Base-by-base conservation (phyloP, 2,888 invertebrate species). In the Hypolimnas misippus region DNA sequence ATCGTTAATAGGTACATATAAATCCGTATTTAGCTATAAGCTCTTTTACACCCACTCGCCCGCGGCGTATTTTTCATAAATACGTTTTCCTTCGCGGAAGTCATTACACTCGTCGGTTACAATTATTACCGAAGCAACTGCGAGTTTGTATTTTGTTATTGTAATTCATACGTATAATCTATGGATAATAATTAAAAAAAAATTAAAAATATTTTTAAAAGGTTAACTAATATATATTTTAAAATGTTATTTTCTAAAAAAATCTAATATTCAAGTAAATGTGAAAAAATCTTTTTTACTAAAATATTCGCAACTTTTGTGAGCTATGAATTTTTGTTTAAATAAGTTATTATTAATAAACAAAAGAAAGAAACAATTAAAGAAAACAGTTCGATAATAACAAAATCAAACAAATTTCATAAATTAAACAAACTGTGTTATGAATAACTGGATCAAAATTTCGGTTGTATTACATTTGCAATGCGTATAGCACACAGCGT, bases 401-500 rank as follows among this genome's bases (percentile, higher is more conserved):
- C 21, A 8, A 4, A 49, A 49, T 49, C 1, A 6, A 49, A 49
- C 3, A 19, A 29, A 14, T 14, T 14, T 3, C 17, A 52, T 46
- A 62, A 29, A 57, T 57, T 42, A 49, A n/a, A 57, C 21, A 38
- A 49, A 56, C 61, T 63, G 65, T 65, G 67, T 68, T 63, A 65
- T 60, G 44, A 61, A 67, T 63, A 61, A 62, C 63, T 67, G 65
- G 63, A 63, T 62, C 65, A 62, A 68, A 46, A 61, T 63, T 67
- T 68, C 38, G 61, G 61, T 55, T 35, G 51, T 62, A 51, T 61
- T 54, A 53, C 62, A 42, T 52, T 49, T 62, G 57, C 51, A 59
- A 63, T 59, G 52, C n/a, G n/a, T 61, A 59, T 56, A 62, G 46
- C 52, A 64, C 53, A 61, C 51, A 76, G 77, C 79, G 82, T 82